Evolutionary conservation across 2,888 invertebrate species (phyloP).

Genomic region (Nycteola revayana): DNA sequence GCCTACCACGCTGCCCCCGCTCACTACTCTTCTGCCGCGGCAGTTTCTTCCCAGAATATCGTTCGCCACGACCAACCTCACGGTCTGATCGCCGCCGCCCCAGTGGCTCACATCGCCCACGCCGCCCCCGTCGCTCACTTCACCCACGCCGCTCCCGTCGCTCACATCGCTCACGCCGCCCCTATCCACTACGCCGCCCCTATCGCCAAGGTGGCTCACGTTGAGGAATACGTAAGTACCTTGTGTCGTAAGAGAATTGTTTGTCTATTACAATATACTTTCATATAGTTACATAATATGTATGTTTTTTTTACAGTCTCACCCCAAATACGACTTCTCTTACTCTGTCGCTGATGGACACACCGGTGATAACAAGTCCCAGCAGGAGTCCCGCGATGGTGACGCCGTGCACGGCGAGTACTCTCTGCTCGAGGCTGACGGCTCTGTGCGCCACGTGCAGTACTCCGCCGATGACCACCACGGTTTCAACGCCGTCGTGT

Average conservation of each 20-base stretch:
- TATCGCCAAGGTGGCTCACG: constrained; percentile 37
- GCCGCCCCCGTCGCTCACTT: constrained; percentile 37
- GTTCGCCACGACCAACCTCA: constrained; percentile 49
- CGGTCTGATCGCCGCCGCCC: constrained; percentile 32
- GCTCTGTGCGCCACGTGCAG: constrained; percentile 72
- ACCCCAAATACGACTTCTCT: no score
- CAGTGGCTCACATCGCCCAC: no score
- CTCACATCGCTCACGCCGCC: constrained; percentile 28
- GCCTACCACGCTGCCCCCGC: constrained; percentile 36
- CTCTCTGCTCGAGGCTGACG: constrained; percentile 74
- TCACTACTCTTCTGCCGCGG: constrained; percentile 43
- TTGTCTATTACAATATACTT: not conserved
- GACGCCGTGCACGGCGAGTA: constrained; percentile 75
- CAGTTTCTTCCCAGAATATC: constrained; percentile 51
- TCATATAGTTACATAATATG: no score
- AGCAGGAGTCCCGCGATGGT: constrained; percentile 72
- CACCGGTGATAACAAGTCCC: constrained; percentile 76
- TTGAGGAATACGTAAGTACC: not conserved
- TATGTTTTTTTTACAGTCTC: constrained; percentile 43
- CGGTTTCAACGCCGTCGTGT: constrained; percentile 61
- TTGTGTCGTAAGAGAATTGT: no score
- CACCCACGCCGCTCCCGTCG: constrained; percentile 33
- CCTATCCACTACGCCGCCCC: constrained; percentile 41
- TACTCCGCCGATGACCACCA: constrained; percentile 73
- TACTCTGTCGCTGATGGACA: constrained; percentile 74